These are phyloP conservation scores for Sylvia borin DNA, from an alignment of 2,797 vertebrate species.

Conservation along the genomic window DNA sequence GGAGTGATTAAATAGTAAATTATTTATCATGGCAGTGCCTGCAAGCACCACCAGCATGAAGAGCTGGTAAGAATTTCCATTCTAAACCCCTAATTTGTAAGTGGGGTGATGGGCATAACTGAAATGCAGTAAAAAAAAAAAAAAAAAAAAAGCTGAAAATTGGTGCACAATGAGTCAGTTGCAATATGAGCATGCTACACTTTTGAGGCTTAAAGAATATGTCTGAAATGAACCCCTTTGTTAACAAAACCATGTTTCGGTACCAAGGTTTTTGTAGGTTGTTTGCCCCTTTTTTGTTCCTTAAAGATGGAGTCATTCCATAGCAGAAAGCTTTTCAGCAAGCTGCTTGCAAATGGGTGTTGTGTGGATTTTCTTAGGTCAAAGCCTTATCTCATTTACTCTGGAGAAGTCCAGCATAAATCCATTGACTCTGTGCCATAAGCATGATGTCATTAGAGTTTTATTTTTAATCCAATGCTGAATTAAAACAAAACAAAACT, in stretches of 20 bases:
- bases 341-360: neutral
- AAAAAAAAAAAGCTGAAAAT: neutral
- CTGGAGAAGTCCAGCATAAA: neutral
- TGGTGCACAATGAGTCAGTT: neutral
- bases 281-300: neutral
- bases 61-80: conserved; percentile 18
- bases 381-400: neutral
- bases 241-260: neutral
- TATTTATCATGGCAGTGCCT: conserved; percentile 17
- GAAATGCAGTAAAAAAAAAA: neutral
- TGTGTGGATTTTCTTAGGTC: neutral
- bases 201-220: neutral
- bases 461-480: neutral
- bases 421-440: neutral
- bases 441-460: neutral
- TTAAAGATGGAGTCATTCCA: neutral
- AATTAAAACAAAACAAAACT: neutral
- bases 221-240: neutral
- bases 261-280: neutral
- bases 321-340: neutral
- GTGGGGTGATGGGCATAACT: neutral
- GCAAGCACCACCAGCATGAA: neutral
- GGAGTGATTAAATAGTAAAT: conserved; percentile 8
- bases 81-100: neutral
- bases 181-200: neutral